Evolutionary conservation across 2,888 invertebrate species (phyloP), one percentile per base, ranked within the genome.

Genomic region (Cactoblastis cactorum): DNA sequence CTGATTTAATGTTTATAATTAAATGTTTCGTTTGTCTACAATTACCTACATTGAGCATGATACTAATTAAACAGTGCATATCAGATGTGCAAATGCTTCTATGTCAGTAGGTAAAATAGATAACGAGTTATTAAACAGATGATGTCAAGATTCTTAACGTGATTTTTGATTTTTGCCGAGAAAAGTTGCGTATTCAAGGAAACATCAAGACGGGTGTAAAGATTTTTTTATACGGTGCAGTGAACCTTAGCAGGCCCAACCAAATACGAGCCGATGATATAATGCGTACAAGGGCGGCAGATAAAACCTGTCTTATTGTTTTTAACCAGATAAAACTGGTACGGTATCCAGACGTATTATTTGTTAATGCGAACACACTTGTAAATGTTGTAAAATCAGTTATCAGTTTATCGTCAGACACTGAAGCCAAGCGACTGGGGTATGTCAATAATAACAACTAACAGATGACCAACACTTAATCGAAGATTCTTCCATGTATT

Each of bases 31-130:
- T 34, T 47, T 55, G 51, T 22, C 19, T 17, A 55, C 51, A 53
- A 59, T 67, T 56, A 60, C 55, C 28, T 15, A 38, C 17, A 47
- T 52, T 55, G 59, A 61, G 58, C 56, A 64, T 65, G 67, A 59
- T 59, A 59, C 62, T 61, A 67, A 74, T 65, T 69, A 73, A 68
- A 69, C 63, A 71, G 45, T 53, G 63, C 64, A 71, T 74, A 79
- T 76, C 75, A 60, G 65, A 57, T 67, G 65, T 69, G 58, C 58
- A 59, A 65, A 71, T 61, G 66, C 69, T 74, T 74, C 67, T 63
- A 71, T 78, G 77, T 79, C 64, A 83, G 76, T 81, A 58, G 77
- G 81, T 74, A 70, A 80, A 72, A 70, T 63, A 74, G 83, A 85
- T 82, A 83, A 77, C 60, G 62, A 66, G n/a, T n/a, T n/a, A n/a